Conservation (phyloP, 2,888 invertebrate species). For the Brachylomia viminalis region DNA sequence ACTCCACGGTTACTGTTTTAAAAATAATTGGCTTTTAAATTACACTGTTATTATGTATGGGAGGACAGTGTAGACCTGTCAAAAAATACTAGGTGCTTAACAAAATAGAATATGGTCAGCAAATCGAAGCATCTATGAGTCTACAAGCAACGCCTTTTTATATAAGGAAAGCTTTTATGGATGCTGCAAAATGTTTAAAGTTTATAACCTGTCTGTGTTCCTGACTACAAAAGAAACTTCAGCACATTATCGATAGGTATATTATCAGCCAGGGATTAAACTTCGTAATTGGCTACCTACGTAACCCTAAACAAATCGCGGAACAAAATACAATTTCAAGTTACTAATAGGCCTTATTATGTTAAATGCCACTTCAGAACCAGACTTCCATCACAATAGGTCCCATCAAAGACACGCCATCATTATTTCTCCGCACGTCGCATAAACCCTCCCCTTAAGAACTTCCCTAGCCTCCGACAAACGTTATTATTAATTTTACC, state of each 20-base stretch:
- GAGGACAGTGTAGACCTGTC: too few species aligned
- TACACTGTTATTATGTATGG: too few species aligned
- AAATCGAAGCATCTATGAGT: too few species aligned
- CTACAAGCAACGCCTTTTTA: too few species aligned
- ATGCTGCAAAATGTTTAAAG: not conserved
- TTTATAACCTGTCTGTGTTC: not conserved
- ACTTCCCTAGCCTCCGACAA: slow-evolving; percentile 74
- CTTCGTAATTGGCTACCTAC: slow-evolving; percentile 59
- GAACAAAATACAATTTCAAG: slow-evolving; percentile 74
- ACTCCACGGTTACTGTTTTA: too few species aligned
- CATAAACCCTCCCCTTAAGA: slow-evolving; percentile 81
- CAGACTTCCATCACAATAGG: slow-evolving; percentile 77
- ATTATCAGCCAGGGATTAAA: slow-evolving; percentile 53
- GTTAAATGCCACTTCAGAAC: slow-evolving; percentile 80
- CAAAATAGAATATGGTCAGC: too few species aligned
- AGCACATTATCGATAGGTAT: slow-evolving; percentile 19
- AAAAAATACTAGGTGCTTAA: too few species aligned
- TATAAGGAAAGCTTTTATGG: not conserved
- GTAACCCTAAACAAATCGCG: slow-evolving; percentile 65
- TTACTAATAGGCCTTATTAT: slow-evolving; percentile 79
- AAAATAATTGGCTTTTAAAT: too few species aligned
- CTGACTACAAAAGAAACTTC: slow-evolving; percentile 54
- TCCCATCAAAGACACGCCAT: slow-evolving; percentile 80
- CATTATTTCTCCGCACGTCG: slow-evolving; percentile 76
- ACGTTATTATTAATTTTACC: slow-evolving; percentile 84